Conservation (phyloP, 1,140 invertebrate species). For the Hyles euphorbiae region DNA sequence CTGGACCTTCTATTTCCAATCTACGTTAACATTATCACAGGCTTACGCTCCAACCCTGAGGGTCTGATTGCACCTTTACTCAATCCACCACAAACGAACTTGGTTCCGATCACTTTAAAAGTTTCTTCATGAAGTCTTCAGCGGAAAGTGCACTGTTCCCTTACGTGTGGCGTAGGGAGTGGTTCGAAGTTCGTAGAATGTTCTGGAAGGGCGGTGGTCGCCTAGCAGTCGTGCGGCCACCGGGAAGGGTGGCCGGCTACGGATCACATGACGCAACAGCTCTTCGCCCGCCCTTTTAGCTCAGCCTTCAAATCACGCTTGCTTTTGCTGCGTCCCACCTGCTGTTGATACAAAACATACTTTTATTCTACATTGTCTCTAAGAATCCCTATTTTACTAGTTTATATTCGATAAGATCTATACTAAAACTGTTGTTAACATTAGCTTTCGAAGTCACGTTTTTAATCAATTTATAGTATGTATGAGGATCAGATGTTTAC, state of each 20-base stretch:
- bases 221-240: slow-evolving; percentile 71
- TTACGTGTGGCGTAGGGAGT: slow-evolving; percentile 1
- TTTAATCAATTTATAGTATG: neutral
- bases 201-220: slow-evolving; percentile 45
- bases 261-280: slow-evolving; percentile 78
- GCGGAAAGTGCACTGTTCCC: no score
- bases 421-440: no score
- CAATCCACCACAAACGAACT: slow-evolving; percentile 37
- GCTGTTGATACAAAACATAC: slow-evolving; percentile 42
- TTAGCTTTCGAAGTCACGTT: neutral
- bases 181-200: slow-evolving; percentile 26
- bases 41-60: slow-evolving; percentile 60
- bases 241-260: slow-evolving; percentile 72
- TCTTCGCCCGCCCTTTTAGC: slow-evolving; percentile 75
- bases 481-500: no score
- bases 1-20: slow-evolving; percentile 29
- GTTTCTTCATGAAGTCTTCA: slow-evolving; percentile 11
- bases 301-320: slow-evolving; percentile 76
- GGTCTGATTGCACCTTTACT: slow-evolving; percentile 54
- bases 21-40: slow-evolving; percentile 62
- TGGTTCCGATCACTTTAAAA: slow-evolving; percentile 38
- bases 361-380: neutral
- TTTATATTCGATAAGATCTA: no score
- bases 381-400: no score
- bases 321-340: slow-evolving; percentile 75